Percentiles rank a stretch among this genome's conserved stretches.
These are phyloP conservation scores for Hypsibius dujardini DNA, from an alignment of 1,140 invertebrate genomes.

Conservation along the genomic window DNA sequence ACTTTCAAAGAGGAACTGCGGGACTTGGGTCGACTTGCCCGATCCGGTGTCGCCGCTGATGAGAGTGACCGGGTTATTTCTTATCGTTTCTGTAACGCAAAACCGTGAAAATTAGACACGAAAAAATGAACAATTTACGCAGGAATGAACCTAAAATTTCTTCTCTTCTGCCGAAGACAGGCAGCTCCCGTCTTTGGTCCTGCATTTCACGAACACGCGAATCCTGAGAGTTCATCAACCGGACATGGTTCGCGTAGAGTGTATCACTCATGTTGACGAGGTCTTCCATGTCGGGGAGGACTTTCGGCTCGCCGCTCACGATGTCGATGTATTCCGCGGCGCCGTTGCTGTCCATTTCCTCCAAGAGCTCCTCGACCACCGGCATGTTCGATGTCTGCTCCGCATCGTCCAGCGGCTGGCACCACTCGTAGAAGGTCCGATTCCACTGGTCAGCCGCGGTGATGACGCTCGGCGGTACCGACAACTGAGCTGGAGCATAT, in stretches of 20 bases:
- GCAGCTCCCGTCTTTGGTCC: neutral
- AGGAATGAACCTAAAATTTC: constrained; percentile 8
- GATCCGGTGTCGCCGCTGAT: constrained; percentile 66
- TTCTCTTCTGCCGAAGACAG: neutral
- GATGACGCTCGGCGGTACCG: neutral
- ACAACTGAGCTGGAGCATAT: neutral
- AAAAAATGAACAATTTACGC: constrained; percentile 10
- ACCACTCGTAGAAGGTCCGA: neutral
- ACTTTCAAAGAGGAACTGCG: constrained; percentile 71
- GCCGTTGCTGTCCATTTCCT: neutral
- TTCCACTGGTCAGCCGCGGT: neutral
- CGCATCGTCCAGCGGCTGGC: neutral
- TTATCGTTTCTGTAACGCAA: constrained; percentile 44
- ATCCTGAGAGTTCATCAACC: neutral
- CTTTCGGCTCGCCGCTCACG: neutral
- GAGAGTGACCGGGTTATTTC: constrained; percentile 65
- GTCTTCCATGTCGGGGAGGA: neutral
- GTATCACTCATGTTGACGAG: neutral
- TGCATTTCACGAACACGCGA: neutral
- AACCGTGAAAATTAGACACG: neutral
- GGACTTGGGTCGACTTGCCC: constrained; percentile 76
- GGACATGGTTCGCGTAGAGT: neutral
- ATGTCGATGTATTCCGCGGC: neutral
- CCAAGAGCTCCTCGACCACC: neutral
- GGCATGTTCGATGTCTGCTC: neutral